These are phyloP conservation scores for Meloe dianella DNA, from an alignment of 2,888 invertebrate genomes.

Conservation along the genomic window DNA sequence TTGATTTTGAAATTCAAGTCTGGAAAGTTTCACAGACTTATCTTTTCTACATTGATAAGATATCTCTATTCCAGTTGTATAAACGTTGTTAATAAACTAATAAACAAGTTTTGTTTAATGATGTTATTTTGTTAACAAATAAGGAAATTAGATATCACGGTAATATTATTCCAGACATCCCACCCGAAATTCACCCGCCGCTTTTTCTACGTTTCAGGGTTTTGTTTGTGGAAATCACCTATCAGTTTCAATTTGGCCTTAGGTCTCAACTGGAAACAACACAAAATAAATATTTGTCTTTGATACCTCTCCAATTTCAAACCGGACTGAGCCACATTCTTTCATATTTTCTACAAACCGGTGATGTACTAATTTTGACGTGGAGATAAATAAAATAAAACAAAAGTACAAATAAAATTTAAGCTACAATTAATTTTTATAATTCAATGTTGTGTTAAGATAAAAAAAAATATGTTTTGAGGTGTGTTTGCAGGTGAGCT, in stretches of 20 bases:
- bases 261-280: constrained; percentile 14
- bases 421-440: no score
- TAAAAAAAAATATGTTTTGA: no score
- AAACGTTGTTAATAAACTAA: neutral
- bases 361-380: constrained; percentile 36
- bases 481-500: neutral
- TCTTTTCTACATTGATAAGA: neutral
- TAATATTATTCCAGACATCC: neutral
- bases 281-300: constrained; percentile 30
- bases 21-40: neutral
- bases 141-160: neutral
- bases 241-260: constrained; percentile 20
- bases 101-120: neutral
- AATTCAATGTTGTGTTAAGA: no score
- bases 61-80: neutral
- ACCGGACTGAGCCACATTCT: constrained; percentile 23
- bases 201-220: neutral
- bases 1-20: neutral
- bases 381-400: neutral
- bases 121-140: no score
- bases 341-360: constrained; percentile 35
- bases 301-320: constrained; percentile 23
- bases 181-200: neutral
- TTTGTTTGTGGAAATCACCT: constrained; percentile 19
- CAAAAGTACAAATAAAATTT: no score